These are phyloP conservation scores for Elymnias hypermnestra DNA, from an alignment of 1,140 invertebrate genomes.

Conservation along the genomic window DNA sequence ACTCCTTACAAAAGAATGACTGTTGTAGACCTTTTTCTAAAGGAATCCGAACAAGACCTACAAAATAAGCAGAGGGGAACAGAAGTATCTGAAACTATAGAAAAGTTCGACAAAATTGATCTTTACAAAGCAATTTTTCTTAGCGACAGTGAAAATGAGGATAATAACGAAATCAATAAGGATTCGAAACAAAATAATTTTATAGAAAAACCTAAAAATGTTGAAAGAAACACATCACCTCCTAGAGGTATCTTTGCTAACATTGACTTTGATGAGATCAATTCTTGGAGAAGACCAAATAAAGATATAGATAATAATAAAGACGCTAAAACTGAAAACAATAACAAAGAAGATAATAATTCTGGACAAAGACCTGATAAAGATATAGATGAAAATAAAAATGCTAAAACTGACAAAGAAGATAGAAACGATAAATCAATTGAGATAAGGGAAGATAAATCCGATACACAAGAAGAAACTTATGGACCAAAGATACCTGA, in stretches of 20 bases:
- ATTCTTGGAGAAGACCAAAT: slow-evolving; percentile 60
- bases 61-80: slow-evolving; percentile 34
- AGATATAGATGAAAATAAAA: slow-evolving; percentile 18
- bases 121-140: slow-evolving; percentile 82
- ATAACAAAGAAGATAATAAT: slow-evolving; percentile 18
- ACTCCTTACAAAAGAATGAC: slow-evolving; percentile 60
- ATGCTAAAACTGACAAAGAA: neutral
- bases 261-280: slow-evolving; percentile 80
- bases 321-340: slow-evolving; percentile 18
- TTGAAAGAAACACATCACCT: slow-evolving; percentile 80
- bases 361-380: slow-evolving; percentile 13
- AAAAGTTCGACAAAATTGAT: slow-evolving; percentile 79
- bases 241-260: slow-evolving; percentile 86
- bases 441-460: slow-evolving; percentile 16
- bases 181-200: slow-evolving; percentile 29
- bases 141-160: slow-evolving; percentile 78
- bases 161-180: neutral
- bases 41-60: slow-evolving; percentile 63
- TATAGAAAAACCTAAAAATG: slow-evolving; percentile 46
- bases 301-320: slow-evolving; percentile 5
- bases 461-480: slow-evolving; percentile 33
- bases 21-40: slow-evolving; percentile 71
- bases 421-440: slow-evolving; percentile 4
- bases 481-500: slow-evolving; percentile 79
- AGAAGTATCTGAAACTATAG: slow-evolving; percentile 56